Evolutionary conservation across 2,797 vertebrate genomes (phyloP).

Genomic region (Graptemys geographica): DNA sequence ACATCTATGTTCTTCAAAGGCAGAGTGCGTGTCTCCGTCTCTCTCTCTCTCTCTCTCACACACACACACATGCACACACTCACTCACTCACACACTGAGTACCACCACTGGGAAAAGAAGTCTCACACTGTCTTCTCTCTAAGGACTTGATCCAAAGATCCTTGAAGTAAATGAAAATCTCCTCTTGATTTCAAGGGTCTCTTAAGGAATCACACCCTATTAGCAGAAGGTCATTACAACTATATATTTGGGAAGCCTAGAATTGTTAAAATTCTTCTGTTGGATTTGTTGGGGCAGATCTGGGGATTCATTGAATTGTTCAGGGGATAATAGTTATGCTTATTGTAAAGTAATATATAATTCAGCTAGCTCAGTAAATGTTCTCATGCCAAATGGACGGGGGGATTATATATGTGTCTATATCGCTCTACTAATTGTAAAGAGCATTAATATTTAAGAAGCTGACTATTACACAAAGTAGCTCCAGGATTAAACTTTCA

Average conservation of each 20-base stretch:
- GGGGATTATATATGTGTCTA: background rate
- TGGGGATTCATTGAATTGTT: conserved; percentile 39
- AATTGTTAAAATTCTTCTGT: conserved; percentile 45
- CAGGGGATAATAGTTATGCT: conserved; percentile 30
- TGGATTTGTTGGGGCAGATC: conserved; percentile 57
- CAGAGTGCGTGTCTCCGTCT: background rate
- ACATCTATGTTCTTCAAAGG: background rate
- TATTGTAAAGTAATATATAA: conserved; percentile 67
- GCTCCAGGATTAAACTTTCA: background rate
- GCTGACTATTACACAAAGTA: background rate
- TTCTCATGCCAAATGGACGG: conserved; percentile 16
- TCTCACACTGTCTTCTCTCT: background rate
- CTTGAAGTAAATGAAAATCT: background rate
- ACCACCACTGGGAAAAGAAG: too few species aligned
- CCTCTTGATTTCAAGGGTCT: background rate
- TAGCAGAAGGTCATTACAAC: background rate
- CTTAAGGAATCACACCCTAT: background rate
- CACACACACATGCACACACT: background rate
- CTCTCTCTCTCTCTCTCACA: background rate
- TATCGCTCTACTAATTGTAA: conserved; percentile 9
- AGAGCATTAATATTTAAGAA: background rate
- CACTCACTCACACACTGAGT: too few species aligned
- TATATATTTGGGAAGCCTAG: background rate
- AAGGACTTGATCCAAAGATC: background rate
- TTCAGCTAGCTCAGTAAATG: conserved; percentile 47